These are phyloP conservation scores for Drosophila leonis DNA, from an alignment of 2,888 invertebrate species.

Conservation along the genomic window DNA sequence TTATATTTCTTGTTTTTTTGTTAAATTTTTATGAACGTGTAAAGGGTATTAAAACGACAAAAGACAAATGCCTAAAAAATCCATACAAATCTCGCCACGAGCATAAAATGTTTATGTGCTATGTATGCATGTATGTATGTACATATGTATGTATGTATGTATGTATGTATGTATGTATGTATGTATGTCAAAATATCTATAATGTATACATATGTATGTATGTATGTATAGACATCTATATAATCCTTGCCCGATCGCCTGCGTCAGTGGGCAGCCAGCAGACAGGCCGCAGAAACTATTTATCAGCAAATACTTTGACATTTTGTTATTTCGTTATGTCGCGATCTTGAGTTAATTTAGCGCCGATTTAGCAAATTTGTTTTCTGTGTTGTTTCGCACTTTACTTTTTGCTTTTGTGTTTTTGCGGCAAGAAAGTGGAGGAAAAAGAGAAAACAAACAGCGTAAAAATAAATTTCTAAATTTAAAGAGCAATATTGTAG, in stretches of 20 bases:
- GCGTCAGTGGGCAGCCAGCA: constrained; percentile 30
- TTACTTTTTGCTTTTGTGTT: constrained; percentile 34
- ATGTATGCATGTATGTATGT: neutral
- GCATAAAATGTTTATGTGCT: neutral
- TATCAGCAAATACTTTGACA: constrained; percentile 57
- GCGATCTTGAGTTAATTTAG: constrained; percentile 67
- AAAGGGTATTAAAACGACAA: neutral
- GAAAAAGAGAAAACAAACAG: constrained; percentile 8
- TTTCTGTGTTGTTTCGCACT: constrained; percentile 40
- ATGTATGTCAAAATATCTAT: too few relatives aligned
- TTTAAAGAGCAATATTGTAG: constrained; percentile 39
- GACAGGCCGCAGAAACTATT: constrained; percentile 36
- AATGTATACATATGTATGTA: neutral
- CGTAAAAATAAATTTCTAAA: constrained; percentile 58
- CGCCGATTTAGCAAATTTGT: constrained; percentile 69
- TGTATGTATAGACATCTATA: constrained; percentile 2
- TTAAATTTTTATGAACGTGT: neutral
- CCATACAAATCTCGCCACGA: constrained; percentile 5
- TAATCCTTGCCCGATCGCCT: constrained; percentile 27
- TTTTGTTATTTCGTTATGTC: constrained; percentile 48
- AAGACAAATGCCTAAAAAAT: neutral
- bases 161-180: constrained; percentile 2
- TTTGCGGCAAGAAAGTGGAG: constrained; percentile 23
- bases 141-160: constrained; percentile 1
- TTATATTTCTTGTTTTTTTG: neutral